Conservation (phyloP, 2,888 invertebrate species). For the Psylliodes chrysocephalus region DNA sequence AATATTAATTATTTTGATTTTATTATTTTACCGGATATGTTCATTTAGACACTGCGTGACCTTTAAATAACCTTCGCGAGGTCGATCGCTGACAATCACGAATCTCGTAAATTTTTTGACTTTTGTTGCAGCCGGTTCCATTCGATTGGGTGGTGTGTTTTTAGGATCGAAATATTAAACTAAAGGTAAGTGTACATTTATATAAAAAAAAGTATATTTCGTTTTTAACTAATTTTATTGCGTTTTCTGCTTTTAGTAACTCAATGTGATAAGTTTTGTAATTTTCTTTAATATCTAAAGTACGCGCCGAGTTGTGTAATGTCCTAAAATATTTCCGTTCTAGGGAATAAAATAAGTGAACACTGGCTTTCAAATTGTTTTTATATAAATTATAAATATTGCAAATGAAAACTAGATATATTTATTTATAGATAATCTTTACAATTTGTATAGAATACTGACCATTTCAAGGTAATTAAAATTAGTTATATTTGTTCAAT, state of each 20-base stretch:
- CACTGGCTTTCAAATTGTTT: neutral
- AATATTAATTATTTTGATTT: too few species aligned
- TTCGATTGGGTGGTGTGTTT: slow-evolving; percentile 2
- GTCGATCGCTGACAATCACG: slow-evolving; percentile 9
- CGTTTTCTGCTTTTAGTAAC: neutral
- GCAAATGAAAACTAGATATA: neutral
- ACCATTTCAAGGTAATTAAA: too few species aligned
- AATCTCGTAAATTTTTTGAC: slow-evolving; percentile 23
- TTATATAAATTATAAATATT: neutral
- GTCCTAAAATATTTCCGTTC: neutral
- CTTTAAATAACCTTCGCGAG: slow-evolving; percentile 27
- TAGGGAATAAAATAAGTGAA: neutral
- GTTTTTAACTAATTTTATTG: too few species aligned
- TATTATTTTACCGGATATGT: too few species aligned
- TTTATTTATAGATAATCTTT: neutral
- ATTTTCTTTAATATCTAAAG: too few species aligned
- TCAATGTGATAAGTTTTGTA: too few species aligned
- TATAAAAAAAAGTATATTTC: too few species aligned
- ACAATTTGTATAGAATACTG: too few species aligned
- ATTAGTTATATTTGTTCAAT: too few species aligned
- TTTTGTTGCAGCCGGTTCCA: slow-evolving; percentile 19
- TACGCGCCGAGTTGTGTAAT: neutral
- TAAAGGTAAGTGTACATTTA: neutral
- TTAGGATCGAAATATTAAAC: neutral
- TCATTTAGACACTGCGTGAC: slow-evolving; percentile 18